phyloP scores from a whole-genome alignment of 2,113 vertebrate species.

The Myotis davidii region DNA sequence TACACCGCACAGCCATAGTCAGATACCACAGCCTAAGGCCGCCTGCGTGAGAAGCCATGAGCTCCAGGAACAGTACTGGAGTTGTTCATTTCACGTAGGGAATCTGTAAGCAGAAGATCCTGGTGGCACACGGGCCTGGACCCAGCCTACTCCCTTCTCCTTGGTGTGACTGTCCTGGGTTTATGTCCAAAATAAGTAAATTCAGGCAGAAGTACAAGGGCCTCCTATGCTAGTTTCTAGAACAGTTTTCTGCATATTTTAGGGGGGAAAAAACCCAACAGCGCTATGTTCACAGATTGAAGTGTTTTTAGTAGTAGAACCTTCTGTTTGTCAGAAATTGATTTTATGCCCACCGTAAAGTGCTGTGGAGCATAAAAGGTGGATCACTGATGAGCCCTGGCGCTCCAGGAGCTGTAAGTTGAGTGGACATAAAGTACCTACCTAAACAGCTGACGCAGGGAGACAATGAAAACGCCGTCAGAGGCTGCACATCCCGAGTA shows the following conservation, averaged over 20 bases:
- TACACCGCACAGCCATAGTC: not conserved
- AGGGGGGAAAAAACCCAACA: not conserved
- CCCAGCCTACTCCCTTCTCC: not conserved
- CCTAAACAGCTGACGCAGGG: not conserved
- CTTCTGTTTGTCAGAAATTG: not conserved
- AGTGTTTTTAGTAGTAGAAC: not conserved
- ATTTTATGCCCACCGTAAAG: not conserved
- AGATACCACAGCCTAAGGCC: not conserved
- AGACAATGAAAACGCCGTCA: not conserved
- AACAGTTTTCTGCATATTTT: not conserved
- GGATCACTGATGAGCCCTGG: not conserved
- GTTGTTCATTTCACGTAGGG: not conserved
- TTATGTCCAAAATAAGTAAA: not conserved
- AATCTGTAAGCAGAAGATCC: not conserved
- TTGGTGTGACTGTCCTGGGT: not conserved
- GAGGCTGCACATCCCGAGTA: not conserved
- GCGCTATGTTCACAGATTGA: not conserved
- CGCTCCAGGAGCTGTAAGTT: not conserved
- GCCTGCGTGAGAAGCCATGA: not conserved
- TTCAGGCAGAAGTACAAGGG: not conserved
- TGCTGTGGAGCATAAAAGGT: not conserved
- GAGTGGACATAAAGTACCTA: not conserved
- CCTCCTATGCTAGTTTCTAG: not conserved
- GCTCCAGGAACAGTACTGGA: not conserved
- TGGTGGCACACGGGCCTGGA: no score